Conservation (phyloP, 2,888 invertebrate genomes). For the Hetaerina titia region DNA sequence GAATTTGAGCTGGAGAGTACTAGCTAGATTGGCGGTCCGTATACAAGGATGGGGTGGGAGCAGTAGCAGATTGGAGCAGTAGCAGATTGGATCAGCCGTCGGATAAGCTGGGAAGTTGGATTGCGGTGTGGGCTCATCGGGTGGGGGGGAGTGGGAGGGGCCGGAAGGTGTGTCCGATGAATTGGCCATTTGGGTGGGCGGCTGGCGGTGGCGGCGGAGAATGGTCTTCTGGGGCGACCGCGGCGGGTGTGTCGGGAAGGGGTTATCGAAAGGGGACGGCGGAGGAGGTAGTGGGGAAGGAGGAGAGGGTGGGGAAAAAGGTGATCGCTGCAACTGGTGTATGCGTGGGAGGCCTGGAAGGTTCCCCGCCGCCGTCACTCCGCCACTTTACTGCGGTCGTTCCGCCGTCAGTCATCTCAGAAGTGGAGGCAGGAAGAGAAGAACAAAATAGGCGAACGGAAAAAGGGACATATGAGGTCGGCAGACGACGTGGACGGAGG, state of each 20-base stretch:
- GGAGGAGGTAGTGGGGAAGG: neutral
- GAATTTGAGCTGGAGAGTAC: too few relatives aligned
- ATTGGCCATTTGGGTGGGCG: neutral
- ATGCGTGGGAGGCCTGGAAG: neutral
- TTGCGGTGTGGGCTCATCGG: neutral
- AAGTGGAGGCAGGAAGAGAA: neutral
- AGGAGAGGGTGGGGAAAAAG: neutral
- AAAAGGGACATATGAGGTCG: neutral
- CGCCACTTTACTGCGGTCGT: neutral
- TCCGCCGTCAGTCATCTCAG: conserved; percentile 39
- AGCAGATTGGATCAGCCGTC: neutral
- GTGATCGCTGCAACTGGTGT: neutral
- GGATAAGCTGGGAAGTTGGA: neutral
- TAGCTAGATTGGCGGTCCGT: neutral
- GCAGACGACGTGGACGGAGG: neutral
- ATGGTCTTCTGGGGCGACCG: neutral
- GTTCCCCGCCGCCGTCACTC: conserved; percentile 38
- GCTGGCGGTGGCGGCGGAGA: neutral
- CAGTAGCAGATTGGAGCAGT: neutral
- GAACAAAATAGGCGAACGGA: neutral
- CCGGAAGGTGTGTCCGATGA: neutral
- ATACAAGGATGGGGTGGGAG: neutral
- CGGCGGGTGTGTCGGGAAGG: neutral
- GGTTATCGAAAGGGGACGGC: neutral
- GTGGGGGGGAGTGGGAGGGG: neutral